A percentile compares a stretch with the other conserved stretches of the same genome.
These are phyloP conservation scores for Clistopyga incitator DNA, from an alignment of 2,888 invertebrate species.

Conservation along the genomic window DNA sequence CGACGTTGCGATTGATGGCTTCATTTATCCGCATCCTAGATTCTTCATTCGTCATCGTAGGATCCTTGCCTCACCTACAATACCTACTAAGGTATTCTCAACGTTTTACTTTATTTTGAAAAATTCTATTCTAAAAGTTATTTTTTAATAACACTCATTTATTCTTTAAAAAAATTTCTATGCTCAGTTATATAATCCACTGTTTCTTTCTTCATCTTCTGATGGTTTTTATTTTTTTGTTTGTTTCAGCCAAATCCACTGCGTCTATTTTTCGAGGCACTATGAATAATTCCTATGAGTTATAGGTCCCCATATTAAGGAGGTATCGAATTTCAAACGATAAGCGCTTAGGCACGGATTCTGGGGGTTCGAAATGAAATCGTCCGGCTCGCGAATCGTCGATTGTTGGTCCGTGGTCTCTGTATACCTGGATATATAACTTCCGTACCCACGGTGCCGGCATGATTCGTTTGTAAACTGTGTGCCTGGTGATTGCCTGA, in stretches of 20 bases:
- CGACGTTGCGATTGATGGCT: conserved; percentile 32
- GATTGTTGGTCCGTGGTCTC: conserved; percentile 50
- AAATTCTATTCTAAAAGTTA: neutral
- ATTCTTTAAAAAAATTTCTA: neutral
- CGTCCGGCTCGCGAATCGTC: conserved; percentile 57
- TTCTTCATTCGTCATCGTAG: conserved; percentile 68
- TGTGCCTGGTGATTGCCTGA: conserved; percentile 75
- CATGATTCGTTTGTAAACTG: conserved; percentile 55
- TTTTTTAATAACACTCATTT: neutral
- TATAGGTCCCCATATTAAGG: conserved; percentile 13
- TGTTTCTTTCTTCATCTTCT: neutral
- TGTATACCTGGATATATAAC: conserved; percentile 29
- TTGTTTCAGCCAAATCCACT: neutral
- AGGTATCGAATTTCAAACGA: conserved; percentile 35
- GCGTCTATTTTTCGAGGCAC: conserved; percentile 1
- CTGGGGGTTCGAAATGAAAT: conserved; percentile 48
- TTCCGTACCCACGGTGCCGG: conserved; percentile 61
- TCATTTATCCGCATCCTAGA: conserved; percentile 66
- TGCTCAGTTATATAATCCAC: neutral
- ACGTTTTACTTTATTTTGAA: neutral
- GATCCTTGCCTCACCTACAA: conserved; percentile 32
- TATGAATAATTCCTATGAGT: conserved; percentile 35
- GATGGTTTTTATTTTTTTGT: neutral
- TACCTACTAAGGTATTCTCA: neutral
- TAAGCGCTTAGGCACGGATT: conserved; percentile 12